A percentile compares a stretch with the other conserved stretches of the same genome.
Conservation (phyloP, 2,113 vertebrate genomes). For the Chaenogobius annularis region DNA sequence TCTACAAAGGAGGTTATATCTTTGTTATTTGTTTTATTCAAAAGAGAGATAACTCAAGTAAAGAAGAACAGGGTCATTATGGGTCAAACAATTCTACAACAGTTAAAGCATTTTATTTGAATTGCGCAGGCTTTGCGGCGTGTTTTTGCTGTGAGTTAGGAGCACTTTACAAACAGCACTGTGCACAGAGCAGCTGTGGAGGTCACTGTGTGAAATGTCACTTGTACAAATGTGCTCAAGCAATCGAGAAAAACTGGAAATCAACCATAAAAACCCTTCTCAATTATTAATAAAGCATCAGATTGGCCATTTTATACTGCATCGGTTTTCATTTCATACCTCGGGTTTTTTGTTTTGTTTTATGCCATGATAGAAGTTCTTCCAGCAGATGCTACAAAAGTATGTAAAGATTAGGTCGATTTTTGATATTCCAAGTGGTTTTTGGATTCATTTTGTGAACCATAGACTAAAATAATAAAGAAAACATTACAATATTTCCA, state of each 20-base stretch:
- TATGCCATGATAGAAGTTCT: neutral
- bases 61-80: neutral
- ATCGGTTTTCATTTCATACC: neutral
- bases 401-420: neutral
- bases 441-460: too few species aligned
- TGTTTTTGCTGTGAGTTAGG: neutral
- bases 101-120: neutral
- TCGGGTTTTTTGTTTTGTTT: neutral
- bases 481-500: too few species aligned
- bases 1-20: neutral
- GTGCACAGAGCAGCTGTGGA: neutral
- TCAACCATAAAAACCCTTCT: constrained; percentile 3
- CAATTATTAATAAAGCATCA: constrained; percentile 3
- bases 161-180: neutral
- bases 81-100: neutral
- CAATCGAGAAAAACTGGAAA: constrained; percentile 3
- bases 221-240: constrained; percentile 3
- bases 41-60: neutral
- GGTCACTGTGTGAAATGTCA: constrained; percentile 6
- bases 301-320: constrained; percentile 8
- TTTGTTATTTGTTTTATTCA: neutral
- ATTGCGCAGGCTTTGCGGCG: too few species aligned
- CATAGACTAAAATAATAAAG: too few species aligned
- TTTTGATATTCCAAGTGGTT: too few species aligned
- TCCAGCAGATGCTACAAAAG: neutral